A percentile compares a stretch with the other conserved stretches of the same genome.
phyloP scores from a whole-genome alignment of 2,888 invertebrate species.

The Leptinotarsa haldemani region DNA sequence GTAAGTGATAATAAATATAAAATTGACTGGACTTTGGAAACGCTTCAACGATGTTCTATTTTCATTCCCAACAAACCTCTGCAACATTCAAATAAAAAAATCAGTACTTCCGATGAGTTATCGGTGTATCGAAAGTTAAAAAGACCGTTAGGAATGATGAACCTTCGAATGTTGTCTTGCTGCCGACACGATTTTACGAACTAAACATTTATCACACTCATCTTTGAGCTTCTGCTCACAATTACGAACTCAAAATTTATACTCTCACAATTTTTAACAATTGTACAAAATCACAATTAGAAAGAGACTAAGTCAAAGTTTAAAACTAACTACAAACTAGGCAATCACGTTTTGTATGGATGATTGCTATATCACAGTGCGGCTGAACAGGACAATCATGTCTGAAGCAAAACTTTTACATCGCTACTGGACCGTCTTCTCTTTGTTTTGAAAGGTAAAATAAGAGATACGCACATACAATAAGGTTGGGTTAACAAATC shows the following conservation, averaged over 20 bases:
- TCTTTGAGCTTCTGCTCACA: slow-evolving; percentile 58
- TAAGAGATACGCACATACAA: slow-evolving; percentile 12
- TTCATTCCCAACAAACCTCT: slow-evolving; percentile 35
- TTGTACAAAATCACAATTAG: slow-evolving; percentile 65
- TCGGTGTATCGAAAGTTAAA: slow-evolving; percentile 40
- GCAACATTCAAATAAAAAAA: slow-evolving; percentile 47
- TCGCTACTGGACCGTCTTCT: slow-evolving; percentile 28
- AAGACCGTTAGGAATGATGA: slow-evolving; percentile 34
- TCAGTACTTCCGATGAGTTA: slow-evolving; percentile 50
- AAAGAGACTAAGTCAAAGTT: slow-evolving; percentile 57
- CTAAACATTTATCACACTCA: slow-evolving; percentile 56
- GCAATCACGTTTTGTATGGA: slow-evolving; percentile 52
- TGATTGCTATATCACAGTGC: slow-evolving; percentile 62
- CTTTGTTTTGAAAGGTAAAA: slow-evolving; percentile 19
- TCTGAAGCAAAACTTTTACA: slow-evolving; percentile 37
- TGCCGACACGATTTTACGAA: background rate
- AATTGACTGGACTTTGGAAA: slow-evolving; percentile 23
- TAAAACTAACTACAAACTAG: slow-evolving; percentile 59
- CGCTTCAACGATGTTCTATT: slow-evolving; percentile 21
- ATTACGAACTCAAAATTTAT: slow-evolving; percentile 62
- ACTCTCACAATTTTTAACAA: slow-evolving; percentile 62
- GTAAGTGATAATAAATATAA: background rate
- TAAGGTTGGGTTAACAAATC: background rate
- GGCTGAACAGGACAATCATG: slow-evolving; percentile 66
- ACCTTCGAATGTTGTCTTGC: slow-evolving; percentile 41